Conservation (phyloP, 30 jellyfish, hydroid and myxozoan genomes). For the Hydra vulgaris region DNA sequence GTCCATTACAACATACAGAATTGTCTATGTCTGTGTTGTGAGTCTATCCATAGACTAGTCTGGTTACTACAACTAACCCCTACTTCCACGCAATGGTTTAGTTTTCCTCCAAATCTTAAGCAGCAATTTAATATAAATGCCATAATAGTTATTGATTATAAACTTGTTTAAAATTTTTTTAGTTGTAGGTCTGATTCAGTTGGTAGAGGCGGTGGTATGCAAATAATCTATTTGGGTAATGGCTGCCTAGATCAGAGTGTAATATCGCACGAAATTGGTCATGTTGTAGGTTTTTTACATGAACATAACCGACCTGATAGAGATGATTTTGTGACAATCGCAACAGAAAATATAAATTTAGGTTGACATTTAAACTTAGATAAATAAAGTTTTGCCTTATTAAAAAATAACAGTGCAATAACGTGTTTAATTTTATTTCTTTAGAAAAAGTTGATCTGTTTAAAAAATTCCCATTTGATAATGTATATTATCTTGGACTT, state of each 20-base stretch:
- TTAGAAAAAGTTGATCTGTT: constrained; percentile 79
- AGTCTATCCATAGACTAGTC: no score
- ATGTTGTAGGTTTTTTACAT: constrained; percentile 82
- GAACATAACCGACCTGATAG: constrained; percentile 91
- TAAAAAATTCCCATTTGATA: constrained; percentile 39
- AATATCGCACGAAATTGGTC: constrained; percentile 79
- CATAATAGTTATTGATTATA: no score
- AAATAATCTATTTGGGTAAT: constrained; percentile 62
- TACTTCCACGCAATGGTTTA: no score
- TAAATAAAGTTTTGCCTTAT: not conserved
- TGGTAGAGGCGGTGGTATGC: constrained; percentile 68
- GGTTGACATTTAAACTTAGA: not conserved
- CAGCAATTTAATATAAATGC: no score
- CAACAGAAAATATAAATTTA: constrained; percentile 31
- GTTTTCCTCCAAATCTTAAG: no score
- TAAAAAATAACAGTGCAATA: no score
- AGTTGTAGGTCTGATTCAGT: constrained; percentile 13
- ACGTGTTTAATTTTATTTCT: not conserved
- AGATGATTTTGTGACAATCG: constrained; percentile 49
- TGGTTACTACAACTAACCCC: no score
- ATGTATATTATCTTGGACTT: constrained; percentile 62
- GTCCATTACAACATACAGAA: no score
- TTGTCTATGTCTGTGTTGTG: no score
- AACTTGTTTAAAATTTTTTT: not conserved
- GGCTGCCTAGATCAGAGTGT: constrained; percentile 72